phyloP scores from a whole-genome alignment of 2,113 vertebrate species.

The Dasyurus viverrinus region DNA sequence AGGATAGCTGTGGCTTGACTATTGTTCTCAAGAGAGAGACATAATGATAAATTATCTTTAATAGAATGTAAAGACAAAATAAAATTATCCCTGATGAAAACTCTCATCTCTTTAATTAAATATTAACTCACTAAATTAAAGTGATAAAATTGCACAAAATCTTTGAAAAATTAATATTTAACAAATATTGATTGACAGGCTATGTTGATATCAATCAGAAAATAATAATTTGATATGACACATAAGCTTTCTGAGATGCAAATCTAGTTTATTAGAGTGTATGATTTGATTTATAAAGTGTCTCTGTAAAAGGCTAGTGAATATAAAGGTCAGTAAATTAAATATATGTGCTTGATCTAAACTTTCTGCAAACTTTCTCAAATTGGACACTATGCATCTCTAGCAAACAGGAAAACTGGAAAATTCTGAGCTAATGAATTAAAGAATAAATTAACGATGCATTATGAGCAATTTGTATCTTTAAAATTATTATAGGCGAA shows the following conservation, averaged over 20 bases:
- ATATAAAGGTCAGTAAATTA: constrained; percentile 34
- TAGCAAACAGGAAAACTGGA: not conserved
- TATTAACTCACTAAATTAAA: constrained; percentile 23
- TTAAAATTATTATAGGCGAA: not conserved
- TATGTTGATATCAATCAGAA: not conserved
- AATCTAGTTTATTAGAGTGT: constrained; percentile 36
- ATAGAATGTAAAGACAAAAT: not conserved
- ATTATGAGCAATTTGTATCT: constrained; percentile 2
- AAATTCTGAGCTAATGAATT: constrained; percentile 2
- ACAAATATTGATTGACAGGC: constrained; percentile 19
- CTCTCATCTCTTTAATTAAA: constrained; percentile 7
- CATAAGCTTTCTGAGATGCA: not conserved
- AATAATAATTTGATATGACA: not conserved
- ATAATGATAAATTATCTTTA: not conserved
- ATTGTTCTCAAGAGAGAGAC: not conserved
- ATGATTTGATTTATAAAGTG: constrained; percentile 16
- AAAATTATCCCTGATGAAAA: constrained; percentile 24
- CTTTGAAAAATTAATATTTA: constrained; percentile 5
- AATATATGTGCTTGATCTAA: constrained; percentile 41
- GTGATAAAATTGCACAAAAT: not conserved
- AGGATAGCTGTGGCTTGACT: not conserved
- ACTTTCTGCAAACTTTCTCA: constrained; percentile 21
- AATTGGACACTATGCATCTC: constrained; percentile 13
- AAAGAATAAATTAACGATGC: not conserved
- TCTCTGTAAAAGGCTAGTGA: constrained; percentile 40